A percentile compares a stretch with the other conserved stretches of the same genome.
phyloP scores from a whole-genome alignment of 2,888 invertebrate genomes.

The Candidula unifasciata region DNA sequence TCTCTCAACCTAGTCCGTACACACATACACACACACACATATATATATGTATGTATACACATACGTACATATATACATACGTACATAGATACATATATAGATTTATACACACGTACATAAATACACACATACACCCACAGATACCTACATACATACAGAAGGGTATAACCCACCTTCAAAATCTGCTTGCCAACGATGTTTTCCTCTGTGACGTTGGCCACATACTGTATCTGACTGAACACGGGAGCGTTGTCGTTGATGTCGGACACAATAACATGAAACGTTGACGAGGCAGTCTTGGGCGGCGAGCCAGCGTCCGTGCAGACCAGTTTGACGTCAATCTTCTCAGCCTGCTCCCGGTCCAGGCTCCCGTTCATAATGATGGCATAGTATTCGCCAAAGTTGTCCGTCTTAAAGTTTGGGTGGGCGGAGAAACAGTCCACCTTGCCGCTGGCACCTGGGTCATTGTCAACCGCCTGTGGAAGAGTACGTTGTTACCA shows the following conservation, averaged over 20 bases:
- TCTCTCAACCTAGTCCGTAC: too few species aligned
- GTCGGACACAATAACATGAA: constrained; percentile 70
- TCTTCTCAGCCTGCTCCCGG: constrained; percentile 64
- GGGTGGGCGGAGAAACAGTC: constrained; percentile 60
- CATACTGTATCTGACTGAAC: constrained; percentile 64
- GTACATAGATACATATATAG: too few species aligned
- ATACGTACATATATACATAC: too few species aligned
- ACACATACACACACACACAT: too few species aligned
- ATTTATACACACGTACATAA: too few species aligned
- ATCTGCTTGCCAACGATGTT: constrained; percentile 61
- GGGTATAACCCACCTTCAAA: constrained; percentile 52
- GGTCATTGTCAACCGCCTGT: constrained; percentile 79
- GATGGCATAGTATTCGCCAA: constrained; percentile 53
- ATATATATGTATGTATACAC: too few species aligned
- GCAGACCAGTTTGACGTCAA: constrained; percentile 69
- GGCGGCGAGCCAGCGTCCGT: constrained; percentile 70
- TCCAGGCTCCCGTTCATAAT: constrained; percentile 65
- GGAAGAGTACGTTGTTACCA: too few species aligned
- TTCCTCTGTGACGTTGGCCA: constrained; percentile 68
- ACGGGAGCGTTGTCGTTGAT: constrained; percentile 72
- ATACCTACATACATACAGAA: too few species aligned
- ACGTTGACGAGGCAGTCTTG: constrained; percentile 62
- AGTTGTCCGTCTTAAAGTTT: constrained; percentile 52
- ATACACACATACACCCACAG: too few species aligned
- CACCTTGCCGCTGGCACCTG: constrained; percentile 67